Evolutionary conservation across 2,113 vertebrate genomes (phyloP), one percentile per base, ranked within the genome.

Genomic region (Sander lucioperca): DNA sequence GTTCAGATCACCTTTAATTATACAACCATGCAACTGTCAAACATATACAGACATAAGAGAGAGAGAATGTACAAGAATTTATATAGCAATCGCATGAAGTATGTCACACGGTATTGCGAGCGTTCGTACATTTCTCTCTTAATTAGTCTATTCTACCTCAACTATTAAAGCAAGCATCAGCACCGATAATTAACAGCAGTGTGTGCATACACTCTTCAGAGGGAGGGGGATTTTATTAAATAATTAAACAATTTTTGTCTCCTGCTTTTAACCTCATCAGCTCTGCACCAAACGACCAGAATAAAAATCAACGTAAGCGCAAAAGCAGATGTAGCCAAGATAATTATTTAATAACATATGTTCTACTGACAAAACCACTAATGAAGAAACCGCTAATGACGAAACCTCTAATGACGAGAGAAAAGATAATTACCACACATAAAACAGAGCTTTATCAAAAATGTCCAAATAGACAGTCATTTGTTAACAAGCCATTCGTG

Each of bases 121-220:
- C 36, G 47, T 73, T 70, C 5, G 47, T 73, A 53, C 75, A 86
- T 78, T 58, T 82, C 59, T 80, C n/a, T 74, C 58, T 86, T 87
- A 93, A 93, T 92, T 91, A 92, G 63, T 80, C 47, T 56, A 25
- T 80, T 79, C 76, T 78, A 66, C 66, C 63, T 80, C 61, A 53
- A 64, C 80, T 77, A 72, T 89, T 85, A 86, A 69, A 89, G 73
- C 61, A 65, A 80, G 77, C 58, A 57, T 72, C 72, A 85, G 83
- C 70, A 82, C 56, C 53, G 86, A 88, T 95, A 95, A 95, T 95
- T 95, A 95, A 91, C 79, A 74, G 67, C 83, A 76, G 75, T 70
- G 66, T 70, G 64, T 75, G 86, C 70, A 92, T 78, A 82, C 65
- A 53, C 59, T 53, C 51, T 58, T 76, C 61, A 53, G 68, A 73